Conservation (phyloP, 2,113 vertebrate species). For the Ceratotherium simum region DNA sequence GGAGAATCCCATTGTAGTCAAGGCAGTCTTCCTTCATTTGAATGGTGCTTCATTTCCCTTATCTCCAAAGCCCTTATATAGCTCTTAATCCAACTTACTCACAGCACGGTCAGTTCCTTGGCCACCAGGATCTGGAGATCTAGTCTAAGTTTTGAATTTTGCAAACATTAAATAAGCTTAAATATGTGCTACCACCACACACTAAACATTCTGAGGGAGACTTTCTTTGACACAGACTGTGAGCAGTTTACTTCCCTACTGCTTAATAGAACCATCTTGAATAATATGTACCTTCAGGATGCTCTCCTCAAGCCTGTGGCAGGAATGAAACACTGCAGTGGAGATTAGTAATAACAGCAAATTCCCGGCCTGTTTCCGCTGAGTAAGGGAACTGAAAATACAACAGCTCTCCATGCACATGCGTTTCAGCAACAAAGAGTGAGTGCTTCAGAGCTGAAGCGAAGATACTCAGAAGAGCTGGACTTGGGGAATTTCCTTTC, state of each 20-base stretch:
- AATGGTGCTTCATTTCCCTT: conserved; percentile 70
- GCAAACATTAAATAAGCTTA: conserved; percentile 76
- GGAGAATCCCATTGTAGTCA: conserved; percentile 68
- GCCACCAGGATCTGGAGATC: conserved; percentile 66
- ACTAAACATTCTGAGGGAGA: conserved; percentile 62
- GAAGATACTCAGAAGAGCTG: conserved; percentile 14
- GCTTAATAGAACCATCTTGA: conserved; percentile 74
- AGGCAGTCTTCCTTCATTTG: conserved; percentile 75
- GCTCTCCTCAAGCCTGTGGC: conserved; percentile 80
- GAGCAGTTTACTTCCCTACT: conserved; percentile 74
- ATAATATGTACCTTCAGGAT: conserved; percentile 79
- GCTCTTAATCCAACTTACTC: conserved; percentile 74
- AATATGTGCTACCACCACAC: conserved; percentile 65
- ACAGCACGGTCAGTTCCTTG: conserved; percentile 74
- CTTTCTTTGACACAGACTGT: conserved; percentile 75
- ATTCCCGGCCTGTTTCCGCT: conserved; percentile 77
- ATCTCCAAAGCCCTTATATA: conserved; percentile 74
- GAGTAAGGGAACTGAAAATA: conserved; percentile 76
- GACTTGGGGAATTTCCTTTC: conserved; percentile 40
- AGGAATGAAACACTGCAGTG: conserved; percentile 83
- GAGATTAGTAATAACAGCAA: conserved; percentile 83
- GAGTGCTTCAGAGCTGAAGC: background rate
- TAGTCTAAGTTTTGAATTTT: conserved; percentile 60
- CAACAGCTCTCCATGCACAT: background rate
- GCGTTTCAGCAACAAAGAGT: conserved; percentile 70